phyloP scores from a whole-genome alignment of 2,888 invertebrate genomes.

The Leptinotarsa rubiginosa region DNA sequence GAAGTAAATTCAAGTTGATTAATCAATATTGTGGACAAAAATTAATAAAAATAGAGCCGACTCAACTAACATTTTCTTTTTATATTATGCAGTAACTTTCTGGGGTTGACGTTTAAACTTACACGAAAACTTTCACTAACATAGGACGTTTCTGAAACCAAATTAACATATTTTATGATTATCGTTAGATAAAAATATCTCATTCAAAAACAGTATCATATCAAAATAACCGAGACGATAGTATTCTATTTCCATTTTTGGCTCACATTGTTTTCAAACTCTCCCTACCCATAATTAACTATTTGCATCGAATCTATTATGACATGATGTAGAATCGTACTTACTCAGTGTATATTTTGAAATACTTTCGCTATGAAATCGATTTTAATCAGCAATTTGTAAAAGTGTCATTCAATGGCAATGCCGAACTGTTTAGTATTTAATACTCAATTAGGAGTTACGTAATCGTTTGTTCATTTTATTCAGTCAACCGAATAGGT shows the following conservation, averaged over 20 bases:
- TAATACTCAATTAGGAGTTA: constrained; percentile 23
- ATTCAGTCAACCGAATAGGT: neutral
- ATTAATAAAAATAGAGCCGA: too few species aligned
- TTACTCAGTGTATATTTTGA: constrained; percentile 18
- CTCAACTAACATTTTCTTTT: too few species aligned
- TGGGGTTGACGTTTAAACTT: too few species aligned
- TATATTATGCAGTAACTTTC: too few species aligned
- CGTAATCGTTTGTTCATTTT: constrained; percentile 18
- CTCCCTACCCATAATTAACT: neutral
- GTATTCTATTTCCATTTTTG: neutral
- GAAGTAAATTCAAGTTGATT: too few species aligned
- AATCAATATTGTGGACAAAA: too few species aligned
- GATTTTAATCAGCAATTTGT: constrained; percentile 44
- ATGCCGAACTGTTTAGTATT: constrained; percentile 34
- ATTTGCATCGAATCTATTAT: constrained; percentile 7
- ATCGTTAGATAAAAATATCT: too few species aligned
- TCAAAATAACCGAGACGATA: neutral
- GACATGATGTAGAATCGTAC: constrained; percentile 31
- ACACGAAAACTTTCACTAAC: too few species aligned
- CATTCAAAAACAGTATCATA: neutral
- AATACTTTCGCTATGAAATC: constrained; percentile 40
- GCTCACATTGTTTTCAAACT: neutral
- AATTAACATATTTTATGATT: too few species aligned
- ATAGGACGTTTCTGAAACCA: too few species aligned
- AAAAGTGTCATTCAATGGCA: constrained; percentile 39